These are phyloP conservation scores for Sarcoramphus papa DNA, from an alignment of 2,797 vertebrate species.

Conservation along the genomic window DNA sequence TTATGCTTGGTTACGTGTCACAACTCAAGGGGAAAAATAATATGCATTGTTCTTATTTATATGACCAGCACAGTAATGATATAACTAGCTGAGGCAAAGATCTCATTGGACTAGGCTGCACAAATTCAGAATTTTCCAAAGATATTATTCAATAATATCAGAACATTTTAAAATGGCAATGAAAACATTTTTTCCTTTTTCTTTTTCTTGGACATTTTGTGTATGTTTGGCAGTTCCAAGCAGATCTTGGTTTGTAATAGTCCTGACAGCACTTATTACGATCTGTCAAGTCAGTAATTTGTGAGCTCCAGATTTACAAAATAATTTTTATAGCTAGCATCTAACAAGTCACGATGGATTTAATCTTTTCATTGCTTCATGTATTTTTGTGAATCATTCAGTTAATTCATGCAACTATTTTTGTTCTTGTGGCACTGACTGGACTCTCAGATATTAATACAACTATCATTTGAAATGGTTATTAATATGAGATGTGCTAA, in stretches of 20 bases:
- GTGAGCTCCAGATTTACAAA: background rate
- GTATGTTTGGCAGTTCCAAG: background rate
- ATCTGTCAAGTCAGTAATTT: slow-evolving; percentile 45
- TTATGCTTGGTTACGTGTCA: background rate
- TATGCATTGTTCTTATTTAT: background rate
- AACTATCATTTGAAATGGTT: background rate
- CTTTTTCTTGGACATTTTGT: background rate
- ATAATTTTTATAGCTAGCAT: background rate
- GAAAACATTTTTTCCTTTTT: background rate
- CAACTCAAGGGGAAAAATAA: background rate
- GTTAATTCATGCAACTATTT: background rate
- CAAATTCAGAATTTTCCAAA: background rate
- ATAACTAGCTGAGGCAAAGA: background rate
- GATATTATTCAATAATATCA: background rate
- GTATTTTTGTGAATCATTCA: background rate
- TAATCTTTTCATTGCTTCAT: background rate
- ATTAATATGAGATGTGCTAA: background rate
- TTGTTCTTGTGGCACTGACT: background rate
- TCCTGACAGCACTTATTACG: background rate
- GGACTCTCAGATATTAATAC: background rate
- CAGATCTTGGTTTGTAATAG: background rate
- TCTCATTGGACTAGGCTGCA: background rate
- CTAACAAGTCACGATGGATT: background rate
- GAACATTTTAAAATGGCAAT: background rate
- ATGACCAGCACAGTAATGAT: background rate